These are phyloP conservation scores for Pseudoips prasinana DNA, from an alignment of 2,888 invertebrate species.

Conservation along the genomic window DNA sequence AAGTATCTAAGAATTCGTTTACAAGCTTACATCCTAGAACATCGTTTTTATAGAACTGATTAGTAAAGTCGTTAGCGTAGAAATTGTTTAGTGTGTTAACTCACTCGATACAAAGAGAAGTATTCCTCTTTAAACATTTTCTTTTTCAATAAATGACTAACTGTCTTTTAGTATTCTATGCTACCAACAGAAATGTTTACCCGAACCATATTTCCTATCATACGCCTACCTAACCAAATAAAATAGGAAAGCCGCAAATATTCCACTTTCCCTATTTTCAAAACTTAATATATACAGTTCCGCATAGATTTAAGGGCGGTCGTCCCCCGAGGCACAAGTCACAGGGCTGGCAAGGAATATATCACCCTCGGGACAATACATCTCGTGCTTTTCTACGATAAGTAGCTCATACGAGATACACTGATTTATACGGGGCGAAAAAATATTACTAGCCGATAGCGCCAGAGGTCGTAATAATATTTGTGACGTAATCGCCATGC, in stretches of 20 bases:
- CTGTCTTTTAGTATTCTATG: no score
- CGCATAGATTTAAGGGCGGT: constrained; percentile 32
- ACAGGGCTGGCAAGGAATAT: constrained; percentile 48
- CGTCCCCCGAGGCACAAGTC: constrained; percentile 49
- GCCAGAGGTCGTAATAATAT: constrained; percentile 35
- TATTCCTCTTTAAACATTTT: no score
- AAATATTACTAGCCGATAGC: constrained; percentile 50
- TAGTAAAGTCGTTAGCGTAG: no score
- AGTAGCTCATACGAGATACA: constrained; percentile 68
- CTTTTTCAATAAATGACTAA: no score
- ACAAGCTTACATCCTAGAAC: no score
- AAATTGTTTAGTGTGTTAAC: no score
- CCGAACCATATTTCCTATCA: no score
- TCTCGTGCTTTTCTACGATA: constrained; percentile 63
- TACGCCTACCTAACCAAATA: constrained; percentile 7
- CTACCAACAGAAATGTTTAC: no score
- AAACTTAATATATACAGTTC: constrained; percentile 36
- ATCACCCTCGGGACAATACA: constrained; percentile 66
- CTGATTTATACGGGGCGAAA: constrained; percentile 66
- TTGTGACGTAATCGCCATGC: constrained; percentile 26
- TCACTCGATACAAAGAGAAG: no score
- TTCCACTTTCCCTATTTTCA: constrained; percentile 28
- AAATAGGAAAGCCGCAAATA: constrained; percentile 22
- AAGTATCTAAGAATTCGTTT: no score
- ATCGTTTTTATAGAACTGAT: no score